Evolutionary conservation across 2,797 vertebrate genomes (phyloP).

Genomic region (Myripristis jacobus): DNA sequence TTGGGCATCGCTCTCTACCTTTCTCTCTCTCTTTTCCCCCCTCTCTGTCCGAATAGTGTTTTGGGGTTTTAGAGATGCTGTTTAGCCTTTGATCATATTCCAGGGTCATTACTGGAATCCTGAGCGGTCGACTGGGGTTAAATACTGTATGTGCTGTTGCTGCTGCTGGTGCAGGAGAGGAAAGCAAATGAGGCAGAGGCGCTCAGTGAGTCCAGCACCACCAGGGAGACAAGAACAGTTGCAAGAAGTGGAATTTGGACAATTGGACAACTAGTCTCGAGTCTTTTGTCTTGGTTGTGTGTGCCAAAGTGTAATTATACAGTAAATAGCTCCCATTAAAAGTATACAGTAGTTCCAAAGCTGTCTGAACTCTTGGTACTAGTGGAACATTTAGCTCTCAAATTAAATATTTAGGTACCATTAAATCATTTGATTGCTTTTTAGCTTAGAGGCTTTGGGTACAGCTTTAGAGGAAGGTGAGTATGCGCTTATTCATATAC

Average conservation of each 20-base stretch:
- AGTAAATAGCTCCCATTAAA: conserved; percentile 5
- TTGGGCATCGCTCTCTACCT: neutral
- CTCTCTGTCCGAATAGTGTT: neutral
- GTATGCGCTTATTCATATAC: neutral
- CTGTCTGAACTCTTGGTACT: neutral
- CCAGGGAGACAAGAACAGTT: neutral
- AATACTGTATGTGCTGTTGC: neutral
- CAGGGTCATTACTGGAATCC: conserved; percentile 20
- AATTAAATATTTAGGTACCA: neutral
- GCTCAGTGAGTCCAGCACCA: neutral
- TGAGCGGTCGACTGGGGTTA: conserved; percentile 5
- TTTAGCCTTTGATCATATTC: conserved; percentile 16
- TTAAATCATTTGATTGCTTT: neutral
- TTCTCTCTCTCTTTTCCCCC: neutral
- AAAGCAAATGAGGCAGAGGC: neutral
- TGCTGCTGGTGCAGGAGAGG: neutral
- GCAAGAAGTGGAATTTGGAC: conserved; percentile 2
- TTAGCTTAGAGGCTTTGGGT: neutral
- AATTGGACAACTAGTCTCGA: conserved; percentile 1
- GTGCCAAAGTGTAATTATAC: conserved; percentile 11
- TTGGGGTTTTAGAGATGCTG: neutral
- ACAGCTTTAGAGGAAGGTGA: neutral
- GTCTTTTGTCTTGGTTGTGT: conserved; percentile 9
- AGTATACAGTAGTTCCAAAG: neutral
- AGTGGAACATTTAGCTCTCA: neutral